These are phyloP conservation scores for Drosophila carrolli DNA, from an alignment of 1,140 invertebrate genomes.

Conservation along the genomic window DNA sequence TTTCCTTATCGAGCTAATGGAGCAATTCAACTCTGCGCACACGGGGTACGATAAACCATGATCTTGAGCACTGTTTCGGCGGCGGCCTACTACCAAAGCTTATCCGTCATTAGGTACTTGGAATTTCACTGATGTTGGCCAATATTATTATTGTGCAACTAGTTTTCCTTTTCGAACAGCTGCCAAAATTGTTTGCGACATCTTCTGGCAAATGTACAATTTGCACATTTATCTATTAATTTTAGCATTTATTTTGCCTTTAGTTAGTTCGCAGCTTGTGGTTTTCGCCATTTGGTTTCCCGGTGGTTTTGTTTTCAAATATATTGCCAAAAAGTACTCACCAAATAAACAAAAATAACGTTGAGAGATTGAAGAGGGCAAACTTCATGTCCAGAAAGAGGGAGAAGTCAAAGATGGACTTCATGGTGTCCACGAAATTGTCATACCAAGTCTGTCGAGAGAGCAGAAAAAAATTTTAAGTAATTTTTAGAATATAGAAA, in stretches of 20 bases:
- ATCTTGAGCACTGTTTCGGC: neutral
- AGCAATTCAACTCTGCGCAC: neutral
- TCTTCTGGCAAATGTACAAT: slow-evolving; percentile 27
- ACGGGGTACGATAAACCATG: slow-evolving; percentile 3
- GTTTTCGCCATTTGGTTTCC: slow-evolving; percentile 7
- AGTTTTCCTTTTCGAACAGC: slow-evolving; percentile 34
- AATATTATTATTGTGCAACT: slow-evolving; percentile 1
- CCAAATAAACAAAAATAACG: slow-evolving; percentile 94
- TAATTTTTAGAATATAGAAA: neutral
- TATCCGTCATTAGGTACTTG: slow-evolving; percentile 2
- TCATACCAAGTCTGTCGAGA: slow-evolving; percentile 90
- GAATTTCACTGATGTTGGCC: neutral
- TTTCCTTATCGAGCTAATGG: slow-evolving; percentile 33
- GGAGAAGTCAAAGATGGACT: slow-evolving; percentile 91
- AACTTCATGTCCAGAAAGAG: slow-evolving; percentile 93
- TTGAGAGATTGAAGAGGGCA: slow-evolving; percentile 92
- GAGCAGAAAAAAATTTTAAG: slow-evolving; percentile 5
- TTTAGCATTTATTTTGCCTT: slow-evolving; percentile 4
- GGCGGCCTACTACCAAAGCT: neutral
- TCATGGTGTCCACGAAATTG: slow-evolving; percentile 89
- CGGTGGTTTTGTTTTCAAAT: neutral
- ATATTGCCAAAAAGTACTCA: slow-evolving; percentile 50
- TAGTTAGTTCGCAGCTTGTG: slow-evolving; percentile 37
- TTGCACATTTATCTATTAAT: slow-evolving; percentile 26
- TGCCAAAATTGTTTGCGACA: slow-evolving; percentile 54